Conservation (phyloP, 1,140 invertebrate species). For the Drosophila mojavensis region DNA sequence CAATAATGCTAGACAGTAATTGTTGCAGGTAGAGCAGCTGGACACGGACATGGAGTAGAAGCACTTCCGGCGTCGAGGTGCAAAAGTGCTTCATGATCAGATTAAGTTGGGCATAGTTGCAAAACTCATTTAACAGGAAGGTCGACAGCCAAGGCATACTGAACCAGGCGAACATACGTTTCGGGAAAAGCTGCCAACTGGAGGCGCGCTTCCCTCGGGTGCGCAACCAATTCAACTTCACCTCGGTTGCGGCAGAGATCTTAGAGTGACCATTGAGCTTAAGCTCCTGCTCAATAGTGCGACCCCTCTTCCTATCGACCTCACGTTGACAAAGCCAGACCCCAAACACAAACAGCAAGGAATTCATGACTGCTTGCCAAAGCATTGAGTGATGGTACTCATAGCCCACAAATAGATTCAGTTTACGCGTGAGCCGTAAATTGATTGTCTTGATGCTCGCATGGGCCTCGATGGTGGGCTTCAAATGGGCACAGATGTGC, state of each 20-base stretch:
- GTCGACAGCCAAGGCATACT: slow-evolving; percentile 46
- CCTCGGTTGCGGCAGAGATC: slow-evolving; percentile 34
- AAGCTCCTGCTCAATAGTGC: background rate
- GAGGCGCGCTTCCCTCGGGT: background rate
- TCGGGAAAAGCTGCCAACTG: slow-evolving; percentile 25
- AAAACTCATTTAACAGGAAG: slow-evolving; percentile 29
- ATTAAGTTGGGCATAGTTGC: slow-evolving; percentile 46
- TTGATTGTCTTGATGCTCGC: slow-evolving; percentile 39
- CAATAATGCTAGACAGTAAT: slow-evolving; percentile 4
- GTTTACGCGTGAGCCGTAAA: slow-evolving; percentile 28
- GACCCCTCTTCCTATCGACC: background rate
- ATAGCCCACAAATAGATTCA: slow-evolving; percentile 49
- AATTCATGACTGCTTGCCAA: slow-evolving; percentile 36
- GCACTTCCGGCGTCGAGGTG: slow-evolving; percentile 26
- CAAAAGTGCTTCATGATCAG: slow-evolving; percentile 60
- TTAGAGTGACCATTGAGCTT: background rate
- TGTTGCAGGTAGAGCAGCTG: slow-evolving; percentile 43
- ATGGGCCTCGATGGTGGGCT: slow-evolving; percentile 45
- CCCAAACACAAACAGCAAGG: slow-evolving; percentile 39
- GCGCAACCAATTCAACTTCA: slow-evolving; percentile 45
- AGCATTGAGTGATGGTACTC: slow-evolving; percentile 49
- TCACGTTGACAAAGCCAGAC: slow-evolving; percentile 42
- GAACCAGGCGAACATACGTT: slow-evolving; percentile 21
- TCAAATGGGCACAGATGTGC: slow-evolving; percentile 48
- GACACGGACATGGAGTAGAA: slow-evolving; percentile 34